Percentiles rank a stretch among this genome's conserved stretches.
These are phyloP conservation scores for Cydia pomonella DNA, from an alignment of 1,140 invertebrate species.

Conservation along the genomic window DNA sequence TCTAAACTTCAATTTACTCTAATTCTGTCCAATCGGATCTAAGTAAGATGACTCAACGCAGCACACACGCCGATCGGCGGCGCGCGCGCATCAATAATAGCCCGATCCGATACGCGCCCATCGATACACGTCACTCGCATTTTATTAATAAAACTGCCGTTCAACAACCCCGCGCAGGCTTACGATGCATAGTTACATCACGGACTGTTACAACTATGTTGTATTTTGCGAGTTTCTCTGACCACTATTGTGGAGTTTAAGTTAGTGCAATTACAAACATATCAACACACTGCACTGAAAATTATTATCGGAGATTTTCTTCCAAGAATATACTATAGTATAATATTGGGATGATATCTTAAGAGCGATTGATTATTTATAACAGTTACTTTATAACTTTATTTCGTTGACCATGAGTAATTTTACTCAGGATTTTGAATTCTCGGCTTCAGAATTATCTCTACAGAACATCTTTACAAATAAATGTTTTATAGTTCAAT, in stretches of 20 bases:
- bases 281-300: background rate
- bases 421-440: background rate
- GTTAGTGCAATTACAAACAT: background rate
- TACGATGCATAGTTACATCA: slow-evolving; percentile 53
- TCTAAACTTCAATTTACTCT: background rate
- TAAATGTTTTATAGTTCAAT: background rate
- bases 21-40: background rate
- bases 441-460: background rate
- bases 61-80: slow-evolving; percentile 43
- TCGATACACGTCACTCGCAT: slow-evolving; percentile 66
- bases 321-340: too few relatives aligned
- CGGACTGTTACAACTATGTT: slow-evolving; percentile 35
- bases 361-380: too few relatives aligned
- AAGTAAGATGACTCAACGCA: slow-evolving; percentile 14
- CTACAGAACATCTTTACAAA: background rate
- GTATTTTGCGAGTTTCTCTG: slow-evolving; percentile 18
- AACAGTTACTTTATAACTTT: background rate
- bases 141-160: slow-evolving; percentile 77
- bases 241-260: background rate
- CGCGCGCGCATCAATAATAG: slow-evolving; percentile 68
- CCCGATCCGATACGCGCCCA: slow-evolving; percentile 58
- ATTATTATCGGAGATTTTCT: background rate
- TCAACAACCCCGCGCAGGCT: slow-evolving; percentile 66
- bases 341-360: too few relatives aligned
- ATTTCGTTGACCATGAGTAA: background rate